phyloP scores from a whole-genome alignment of 2,113 vertebrate species.

The Pangasianodon hypophthalmus region DNA sequence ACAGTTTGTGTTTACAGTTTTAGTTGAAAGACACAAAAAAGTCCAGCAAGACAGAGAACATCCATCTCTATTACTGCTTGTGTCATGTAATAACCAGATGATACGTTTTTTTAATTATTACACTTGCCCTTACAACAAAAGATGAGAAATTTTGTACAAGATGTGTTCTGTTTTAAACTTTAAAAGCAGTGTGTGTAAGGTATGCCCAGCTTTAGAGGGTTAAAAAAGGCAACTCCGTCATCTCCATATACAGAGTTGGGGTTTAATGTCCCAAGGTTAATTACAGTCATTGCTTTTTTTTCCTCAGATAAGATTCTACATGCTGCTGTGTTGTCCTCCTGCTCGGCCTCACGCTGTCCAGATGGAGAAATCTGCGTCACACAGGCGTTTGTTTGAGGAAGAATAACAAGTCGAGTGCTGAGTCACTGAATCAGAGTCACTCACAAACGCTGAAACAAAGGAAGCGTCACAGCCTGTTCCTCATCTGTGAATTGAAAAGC shows the following conservation, averaged over 20 bases:
- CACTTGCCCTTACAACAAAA: neutral
- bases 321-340: slow-evolving; percentile 7
- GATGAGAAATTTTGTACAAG: neutral
- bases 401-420: slow-evolving; percentile 25
- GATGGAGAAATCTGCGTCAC: slow-evolving; percentile 41
- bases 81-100: neutral
- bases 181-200: neutral
- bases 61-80: neutral
- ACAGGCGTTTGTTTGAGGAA: slow-evolving; percentile 30
- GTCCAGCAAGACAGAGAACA: neutral
- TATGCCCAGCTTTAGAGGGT: neutral
- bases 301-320: neutral
- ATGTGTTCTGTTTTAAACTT: neutral
- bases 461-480: neutral
- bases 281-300: neutral
- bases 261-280: slow-evolving; percentile 3
- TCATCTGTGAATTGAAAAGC: neutral
- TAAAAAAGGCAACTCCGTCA: neutral
- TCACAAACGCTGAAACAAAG: slow-evolving; percentile 24
- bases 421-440: slow-evolving; percentile 34
- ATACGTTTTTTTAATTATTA: neutral
- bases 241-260: neutral
- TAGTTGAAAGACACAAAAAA: neutral
- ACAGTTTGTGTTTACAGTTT: neutral
- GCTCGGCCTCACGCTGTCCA: slow-evolving; percentile 16